Base-by-base conservation (phyloP, 2,113 vertebrate species). In the Carlito syrichta region DNA sequence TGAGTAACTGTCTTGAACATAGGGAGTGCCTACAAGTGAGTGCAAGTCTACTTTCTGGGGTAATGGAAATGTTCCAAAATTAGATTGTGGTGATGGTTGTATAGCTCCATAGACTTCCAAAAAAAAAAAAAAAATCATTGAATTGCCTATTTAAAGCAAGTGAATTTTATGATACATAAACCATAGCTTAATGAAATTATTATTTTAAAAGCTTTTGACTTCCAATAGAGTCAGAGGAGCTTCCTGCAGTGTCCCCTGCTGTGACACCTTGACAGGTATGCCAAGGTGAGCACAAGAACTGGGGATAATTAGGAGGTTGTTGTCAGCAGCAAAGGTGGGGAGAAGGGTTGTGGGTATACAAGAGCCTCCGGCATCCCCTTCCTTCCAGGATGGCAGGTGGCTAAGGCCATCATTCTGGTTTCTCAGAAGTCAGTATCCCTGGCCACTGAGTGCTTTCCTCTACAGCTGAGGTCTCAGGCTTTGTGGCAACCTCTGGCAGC, bases 171-270 rank as follows among this genome's bases (percentile, higher is more conserved):
- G 17, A 13, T 40, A 13, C 50, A 63, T 81, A 62, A 79, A 54
- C 27, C 27, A 30, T 62, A 77, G 38, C n/a, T 86, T 58, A 86
- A 19, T 79, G 58, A 52, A 85, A 68, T 30, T 60, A 17, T 40
- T 94, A n/a, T 66, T 66, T 7, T 7, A 40, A 92, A 92, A n/a
- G 14, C 66, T 66, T 50, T 73, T 45, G 38, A 86, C 89, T 92
- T 81, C 48, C 27, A 38, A 16, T 56, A 86, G 50, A 60, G 17
- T 82, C 63, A 74, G 56, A 66, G 8, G 35, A 54, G 62, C 52
- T 6, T 82, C 2, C 0, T 4, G 10, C 45, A 8, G 48, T 66
- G 38, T 1, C 3, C 27, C 35, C 30, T 54, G 35, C 23, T 23
- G 6, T 63, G 66, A 8, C 3, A 30, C n/a, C 58, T 86, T 88